Percentiles rank a stretch among this genome's conserved stretches.
These are phyloP conservation scores for Smittia aterrima DNA, from an alignment of 2,888 invertebrate species.

Conservation along the genomic window DNA sequence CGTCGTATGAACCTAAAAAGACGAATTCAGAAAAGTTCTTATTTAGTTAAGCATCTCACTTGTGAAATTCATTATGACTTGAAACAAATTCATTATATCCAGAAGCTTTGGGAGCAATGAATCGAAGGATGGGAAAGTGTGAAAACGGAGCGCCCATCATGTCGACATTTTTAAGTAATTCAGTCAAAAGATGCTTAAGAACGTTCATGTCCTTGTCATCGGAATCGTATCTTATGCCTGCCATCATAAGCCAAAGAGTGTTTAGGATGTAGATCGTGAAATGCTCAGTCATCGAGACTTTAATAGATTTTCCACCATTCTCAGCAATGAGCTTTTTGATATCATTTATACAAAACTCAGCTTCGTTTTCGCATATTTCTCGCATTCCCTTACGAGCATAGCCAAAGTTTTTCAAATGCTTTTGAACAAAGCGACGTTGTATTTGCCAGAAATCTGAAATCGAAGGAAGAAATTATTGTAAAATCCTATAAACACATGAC, in stretches of 20 bases:
- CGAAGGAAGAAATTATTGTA: neutral
- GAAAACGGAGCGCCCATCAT: conserved; percentile 80
- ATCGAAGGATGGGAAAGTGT: conserved; percentile 71
- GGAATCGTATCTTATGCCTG: conserved; percentile 69
- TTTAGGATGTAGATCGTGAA: conserved; percentile 77
- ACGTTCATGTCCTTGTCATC: conserved; percentile 67
- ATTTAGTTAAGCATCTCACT: too few relatives aligned
- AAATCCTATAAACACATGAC: neutral
- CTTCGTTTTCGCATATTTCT: conserved; percentile 68
- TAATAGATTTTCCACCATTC: conserved; percentile 54
- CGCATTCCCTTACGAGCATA: conserved; percentile 77
- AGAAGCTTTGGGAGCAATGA: conserved; percentile 70
- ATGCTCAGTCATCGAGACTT: conserved; percentile 68
- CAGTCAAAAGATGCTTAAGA: conserved; percentile 67
- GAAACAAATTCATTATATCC: conserved; percentile 73
- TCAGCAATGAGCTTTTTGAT: conserved; percentile 52
- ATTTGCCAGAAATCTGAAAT: conserved; percentile 62
- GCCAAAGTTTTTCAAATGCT: conserved; percentile 78
- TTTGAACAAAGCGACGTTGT: conserved; percentile 72
- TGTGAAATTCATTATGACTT: conserved; percentile 69
- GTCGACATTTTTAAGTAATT: conserved; percentile 68
- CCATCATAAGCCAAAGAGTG: conserved; percentile 80
- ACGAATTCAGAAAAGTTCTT: too few relatives aligned
- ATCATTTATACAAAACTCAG: conserved; percentile 62
- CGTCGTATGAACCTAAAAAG: conserved; percentile 61